Base-by-base conservation (phyloP, 1,140 invertebrate genomes). In the Lasaia peninsularis region DNA sequence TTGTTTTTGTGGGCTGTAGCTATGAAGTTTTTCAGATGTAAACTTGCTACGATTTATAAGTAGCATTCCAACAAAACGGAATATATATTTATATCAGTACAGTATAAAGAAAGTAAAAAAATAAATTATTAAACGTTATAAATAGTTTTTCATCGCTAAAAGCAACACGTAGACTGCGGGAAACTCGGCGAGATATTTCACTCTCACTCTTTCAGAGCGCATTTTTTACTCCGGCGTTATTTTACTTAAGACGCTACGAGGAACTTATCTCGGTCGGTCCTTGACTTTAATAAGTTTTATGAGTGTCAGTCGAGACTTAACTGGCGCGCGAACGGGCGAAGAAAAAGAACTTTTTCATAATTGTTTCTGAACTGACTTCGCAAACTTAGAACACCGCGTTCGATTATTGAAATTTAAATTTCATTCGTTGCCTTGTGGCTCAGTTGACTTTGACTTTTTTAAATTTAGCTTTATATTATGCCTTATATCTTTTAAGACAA, bases 231-330 rank as follows among this genome's bases (percentile, higher is more conserved):
- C 62, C 78, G 63, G 67, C 80, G 83, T 85, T 88, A 86, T 88
- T 86, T 88, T 86, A 88, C 82, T 86, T 88, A 88, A 86, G 82
- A 83, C 74, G 78, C 70, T 56, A 44, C 76, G 79, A 80, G 71
- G 74, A 88, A 86, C 79, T 88, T 88, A 86, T 88, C 85, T 88
- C 79, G 72, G 76, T 74, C 79, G 82, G 83, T 86, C 83, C 83
- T 86, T 86, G 85, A 88, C 83, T 88, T 86, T 88, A 88, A 88
- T 88, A 88, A 88, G 85, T 88, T 88, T 86, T 85, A 86, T 84
- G 83, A 88, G 78, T 82, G 78, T 85, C 85, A 85, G 81, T 78
- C 81, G 75, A 66, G 80, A 78, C 75, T 78, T 80, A 81, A 85
- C 80, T 79, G 85, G 75, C 82, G 78, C 80, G 81, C 72, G 78